These are phyloP conservation scores for Protonibea diacanthus DNA, from an alignment of 2,797 vertebrate genomes.

Conservation along the genomic window DNA sequence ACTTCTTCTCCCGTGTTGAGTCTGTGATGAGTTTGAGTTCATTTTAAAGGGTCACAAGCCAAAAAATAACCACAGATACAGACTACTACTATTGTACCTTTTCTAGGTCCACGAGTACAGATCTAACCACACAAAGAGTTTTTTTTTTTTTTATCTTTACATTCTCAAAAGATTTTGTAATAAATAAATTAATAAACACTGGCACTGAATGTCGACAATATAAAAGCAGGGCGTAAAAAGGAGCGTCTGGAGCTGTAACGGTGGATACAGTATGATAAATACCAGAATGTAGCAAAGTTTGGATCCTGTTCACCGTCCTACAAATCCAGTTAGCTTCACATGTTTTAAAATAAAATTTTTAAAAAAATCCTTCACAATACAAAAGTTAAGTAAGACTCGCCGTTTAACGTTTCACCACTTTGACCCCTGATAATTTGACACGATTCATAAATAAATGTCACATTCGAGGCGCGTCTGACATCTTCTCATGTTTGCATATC, in stretches of 20 bases:
- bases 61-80: slow-evolving; percentile 24
- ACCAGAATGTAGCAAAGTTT: slow-evolving; percentile 49
- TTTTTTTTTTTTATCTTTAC: slow-evolving; percentile 54
- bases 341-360: neutral
- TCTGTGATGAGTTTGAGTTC: slow-evolving; percentile 22
- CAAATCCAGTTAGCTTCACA: slow-evolving; percentile 76
- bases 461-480: slow-evolving; percentile 68
- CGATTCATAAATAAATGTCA: slow-evolving; percentile 75
- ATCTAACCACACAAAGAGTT: slow-evolving; percentile 46
- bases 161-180: slow-evolving; percentile 70
- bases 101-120: slow-evolving; percentile 55
- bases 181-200: slow-evolving; percentile 77
- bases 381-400: slow-evolving; percentile 63
- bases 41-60: slow-evolving; percentile 32
- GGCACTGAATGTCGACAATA: slow-evolving; percentile 52
- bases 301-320: slow-evolving; percentile 68
- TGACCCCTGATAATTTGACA: slow-evolving; percentile 44
- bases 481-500: slow-evolving; percentile 54
- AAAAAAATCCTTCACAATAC: slow-evolving; percentile 65
- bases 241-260: slow-evolving; percentile 60
- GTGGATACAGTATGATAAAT: slow-evolving; percentile 62
- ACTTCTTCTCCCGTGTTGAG: slow-evolving; percentile 2
- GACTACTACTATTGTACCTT: slow-evolving; percentile 51
- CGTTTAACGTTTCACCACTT: slow-evolving; percentile 35
- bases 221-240: slow-evolving; percentile 57